A percentile compares a stretch with the other conserved stretches of the same genome.
These are phyloP conservation scores for Drosophila busckii DNA, from an alignment of 1,140 invertebrate species.

Conservation along the genomic window DNA sequence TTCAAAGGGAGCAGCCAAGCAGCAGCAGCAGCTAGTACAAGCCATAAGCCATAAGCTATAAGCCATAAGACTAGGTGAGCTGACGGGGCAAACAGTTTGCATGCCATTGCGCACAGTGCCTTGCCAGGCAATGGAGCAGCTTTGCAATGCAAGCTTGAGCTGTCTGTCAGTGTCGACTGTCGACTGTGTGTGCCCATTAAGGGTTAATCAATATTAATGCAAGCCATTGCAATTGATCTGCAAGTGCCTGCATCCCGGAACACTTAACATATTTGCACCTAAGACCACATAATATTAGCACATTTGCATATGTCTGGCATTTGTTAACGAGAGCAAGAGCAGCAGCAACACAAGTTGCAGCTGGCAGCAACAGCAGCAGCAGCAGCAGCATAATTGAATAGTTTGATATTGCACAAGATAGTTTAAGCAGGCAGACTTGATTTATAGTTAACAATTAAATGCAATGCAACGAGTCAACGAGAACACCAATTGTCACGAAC, in stretches of 20 bases:
- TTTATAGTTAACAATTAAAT: slow-evolving; percentile 69
- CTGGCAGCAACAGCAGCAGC: slow-evolving; percentile 1
- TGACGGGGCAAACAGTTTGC: too few species aligned
- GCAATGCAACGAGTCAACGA: slow-evolving; percentile 54
- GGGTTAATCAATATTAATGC: too few species aligned
- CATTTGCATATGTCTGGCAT: slow-evolving; percentile 23
- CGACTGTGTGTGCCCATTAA: too few species aligned
- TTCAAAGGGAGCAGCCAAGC: slow-evolving; percentile 13
- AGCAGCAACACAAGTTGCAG: slow-evolving; percentile 21
- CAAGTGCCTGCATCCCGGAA: slow-evolving; percentile 40
- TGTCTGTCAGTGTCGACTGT: too few species aligned
- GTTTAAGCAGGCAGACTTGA: too few species aligned
- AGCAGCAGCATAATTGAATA: slow-evolving; percentile 25
- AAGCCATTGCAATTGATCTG: too few species aligned
- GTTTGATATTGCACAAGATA: too few species aligned
- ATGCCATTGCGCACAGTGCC: too few species aligned
- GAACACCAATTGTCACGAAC: slow-evolving; percentile 52
- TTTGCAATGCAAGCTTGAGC: too few species aligned
- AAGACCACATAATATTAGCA: slow-evolving; percentile 8
- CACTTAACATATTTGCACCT: slow-evolving; percentile 11
- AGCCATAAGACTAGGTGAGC: too few species aligned
- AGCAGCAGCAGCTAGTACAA: slow-evolving; percentile 15
- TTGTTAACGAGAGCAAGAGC: background rate
- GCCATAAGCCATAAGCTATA: slow-evolving; percentile 1
- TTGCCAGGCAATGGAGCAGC: too few species aligned